phyloP scores from a whole-genome alignment of 2,113 vertebrate species.

The Pholis gunnellus region DNA sequence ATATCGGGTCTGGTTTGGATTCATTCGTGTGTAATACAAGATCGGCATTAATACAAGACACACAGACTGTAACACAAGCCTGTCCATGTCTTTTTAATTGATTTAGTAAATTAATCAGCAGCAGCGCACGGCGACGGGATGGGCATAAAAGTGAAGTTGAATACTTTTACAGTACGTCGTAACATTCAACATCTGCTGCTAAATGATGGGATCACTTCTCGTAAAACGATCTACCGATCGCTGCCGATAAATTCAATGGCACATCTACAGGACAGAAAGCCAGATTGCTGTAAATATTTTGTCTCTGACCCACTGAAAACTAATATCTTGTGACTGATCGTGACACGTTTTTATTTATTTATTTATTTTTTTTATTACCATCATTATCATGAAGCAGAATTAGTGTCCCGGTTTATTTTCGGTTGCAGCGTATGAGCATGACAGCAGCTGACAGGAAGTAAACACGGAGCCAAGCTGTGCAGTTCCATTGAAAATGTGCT shows the following conservation, averaged over 20 bases:
- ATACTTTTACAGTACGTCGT: not conserved
- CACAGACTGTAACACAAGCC: conserved; percentile 53
- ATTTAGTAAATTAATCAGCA: conserved; percentile 57
- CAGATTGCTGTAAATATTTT: conserved; percentile 1
- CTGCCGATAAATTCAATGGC: not conserved
- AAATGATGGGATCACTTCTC: not conserved
- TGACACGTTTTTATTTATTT: not conserved
- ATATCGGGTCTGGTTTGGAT: conserved; percentile 35
- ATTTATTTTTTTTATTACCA: not conserved
- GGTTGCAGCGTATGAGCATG: not conserved
- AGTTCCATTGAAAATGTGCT: not conserved
- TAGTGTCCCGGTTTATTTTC: not conserved
- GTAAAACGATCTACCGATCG: conserved; percentile 9
- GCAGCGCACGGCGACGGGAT: not conserved
- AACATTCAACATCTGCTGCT: conserved; percentile 1
- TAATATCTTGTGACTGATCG: not conserved
- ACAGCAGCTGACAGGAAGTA: not conserved
- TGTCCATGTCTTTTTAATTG: conserved; percentile 64
- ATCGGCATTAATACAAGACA: conserved; percentile 36
- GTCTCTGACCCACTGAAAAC: not conserved
- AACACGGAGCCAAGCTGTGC: not conserved
- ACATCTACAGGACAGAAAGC: not conserved
- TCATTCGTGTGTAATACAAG: conserved; percentile 60
- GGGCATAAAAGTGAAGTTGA: conserved; percentile 1
- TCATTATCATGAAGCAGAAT: not conserved